Percentiles rank a stretch among this genome's conserved stretches.
phyloP scores from a whole-genome alignment of 2,113 vertebrate genomes.

The Oryzias javanicus region DNA sequence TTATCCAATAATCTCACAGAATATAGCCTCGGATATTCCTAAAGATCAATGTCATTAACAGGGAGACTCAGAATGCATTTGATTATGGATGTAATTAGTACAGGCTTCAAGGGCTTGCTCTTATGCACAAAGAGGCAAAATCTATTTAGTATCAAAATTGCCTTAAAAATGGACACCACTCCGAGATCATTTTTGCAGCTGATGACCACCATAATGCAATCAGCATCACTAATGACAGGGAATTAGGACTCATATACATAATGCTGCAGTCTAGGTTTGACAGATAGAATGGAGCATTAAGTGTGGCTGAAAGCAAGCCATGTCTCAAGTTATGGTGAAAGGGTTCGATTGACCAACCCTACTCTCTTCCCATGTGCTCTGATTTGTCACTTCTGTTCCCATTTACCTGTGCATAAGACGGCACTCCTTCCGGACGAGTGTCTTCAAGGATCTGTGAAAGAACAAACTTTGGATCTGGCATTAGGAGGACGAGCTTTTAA shows the following conservation, averaged over 20 bases:
- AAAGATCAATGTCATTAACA: slow-evolving; percentile 84
- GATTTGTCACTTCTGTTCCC: slow-evolving; percentile 18
- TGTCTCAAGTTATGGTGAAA: slow-evolving; percentile 31
- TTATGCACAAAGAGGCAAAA: slow-evolving; percentile 68
- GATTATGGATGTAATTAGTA: slow-evolving; percentile 80
- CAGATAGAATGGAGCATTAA: slow-evolving; percentile 57
- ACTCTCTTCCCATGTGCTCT: slow-evolving; percentile 5
- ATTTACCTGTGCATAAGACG: slow-evolving; percentile 47
- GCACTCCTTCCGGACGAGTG: slow-evolving; percentile 34
- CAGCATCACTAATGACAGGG: slow-evolving; percentile 69
- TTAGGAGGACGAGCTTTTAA: slow-evolving; percentile 77
- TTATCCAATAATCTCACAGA: slow-evolving; percentile 83
- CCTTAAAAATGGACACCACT: slow-evolving; percentile 71
- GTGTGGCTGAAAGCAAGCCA: slow-evolving; percentile 33
- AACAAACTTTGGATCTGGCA: slow-evolving; percentile 66
- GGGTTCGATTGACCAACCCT: slow-evolving; percentile 36
- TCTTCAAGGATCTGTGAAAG: slow-evolving; percentile 62
- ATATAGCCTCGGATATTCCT: slow-evolving; percentile 80
- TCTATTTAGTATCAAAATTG: slow-evolving; percentile 75
- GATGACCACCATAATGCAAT: slow-evolving; percentile 71
- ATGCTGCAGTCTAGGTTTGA: slow-evolving; percentile 61
- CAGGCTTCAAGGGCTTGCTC: slow-evolving; percentile 62
- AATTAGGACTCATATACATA: slow-evolving; percentile 70
- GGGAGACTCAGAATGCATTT: slow-evolving; percentile 77
- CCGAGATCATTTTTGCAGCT: slow-evolving; percentile 70